Conservation (phyloP, 2,797 vertebrate species). For the Takifugu ocellatus region DNA sequence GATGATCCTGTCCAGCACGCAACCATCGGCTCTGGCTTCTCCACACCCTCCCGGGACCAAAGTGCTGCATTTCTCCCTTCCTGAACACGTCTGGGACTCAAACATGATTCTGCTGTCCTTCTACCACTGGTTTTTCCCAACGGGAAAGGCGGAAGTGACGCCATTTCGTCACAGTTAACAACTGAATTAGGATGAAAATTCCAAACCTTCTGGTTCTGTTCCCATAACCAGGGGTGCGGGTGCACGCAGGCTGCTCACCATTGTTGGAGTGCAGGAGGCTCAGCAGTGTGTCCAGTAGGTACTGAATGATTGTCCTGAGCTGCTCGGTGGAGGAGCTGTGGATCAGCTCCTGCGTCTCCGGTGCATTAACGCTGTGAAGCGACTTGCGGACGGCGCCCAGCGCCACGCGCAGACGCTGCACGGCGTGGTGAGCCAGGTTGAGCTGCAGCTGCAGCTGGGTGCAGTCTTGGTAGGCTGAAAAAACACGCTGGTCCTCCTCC, state of each 20-base stretch:
- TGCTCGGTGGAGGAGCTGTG: slow-evolving; percentile 94
- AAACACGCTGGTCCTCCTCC: slow-evolving; percentile 95
- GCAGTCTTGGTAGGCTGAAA: slow-evolving; percentile 98
- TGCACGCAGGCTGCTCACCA: slow-evolving; percentile 71
- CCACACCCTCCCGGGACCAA: too few relatives aligned
- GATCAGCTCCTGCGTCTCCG: slow-evolving; percentile 81
- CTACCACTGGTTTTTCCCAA: too few relatives aligned
- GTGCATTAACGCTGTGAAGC: slow-evolving; percentile 65
- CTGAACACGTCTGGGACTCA: background rate
- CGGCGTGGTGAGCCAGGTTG: slow-evolving; percentile 95
- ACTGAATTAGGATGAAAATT: too few relatives aligned
- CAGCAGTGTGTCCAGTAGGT: slow-evolving; percentile 94
- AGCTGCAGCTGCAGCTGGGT: slow-evolving; percentile 97
- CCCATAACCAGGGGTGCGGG: too few relatives aligned
- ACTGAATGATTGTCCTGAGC: slow-evolving; percentile 93
- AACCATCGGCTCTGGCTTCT: too few relatives aligned
- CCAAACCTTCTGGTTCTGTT: too few relatives aligned
- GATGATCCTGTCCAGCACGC: too few relatives aligned
- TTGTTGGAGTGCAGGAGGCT: slow-evolving; percentile 95
- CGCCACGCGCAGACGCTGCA: slow-evolving; percentile 91
- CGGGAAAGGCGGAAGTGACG: too few relatives aligned
- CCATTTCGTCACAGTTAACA: too few relatives aligned
- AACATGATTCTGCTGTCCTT: too few relatives aligned
- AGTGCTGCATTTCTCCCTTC: too few relatives aligned
- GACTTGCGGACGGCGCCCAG: slow-evolving; percentile 86